Evolutionary conservation across 2,797 vertebrate genomes (phyloP).

Genomic region (Nyctalus aviator): DNA sequence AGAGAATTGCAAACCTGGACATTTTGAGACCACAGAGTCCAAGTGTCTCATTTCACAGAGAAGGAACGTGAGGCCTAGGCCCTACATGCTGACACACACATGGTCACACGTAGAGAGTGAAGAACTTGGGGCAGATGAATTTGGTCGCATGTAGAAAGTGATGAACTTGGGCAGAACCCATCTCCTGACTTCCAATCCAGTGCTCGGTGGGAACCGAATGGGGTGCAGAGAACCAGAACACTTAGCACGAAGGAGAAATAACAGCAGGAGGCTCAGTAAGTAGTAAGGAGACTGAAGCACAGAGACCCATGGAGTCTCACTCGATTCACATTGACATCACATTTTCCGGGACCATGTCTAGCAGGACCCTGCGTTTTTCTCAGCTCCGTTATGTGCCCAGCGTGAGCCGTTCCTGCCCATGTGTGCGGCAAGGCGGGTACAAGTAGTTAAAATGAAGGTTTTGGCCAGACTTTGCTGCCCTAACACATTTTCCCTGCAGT

Average conservation of each 20-base stretch:
- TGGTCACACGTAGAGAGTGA: neutral
- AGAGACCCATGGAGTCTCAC: neutral
- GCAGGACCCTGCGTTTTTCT: neutral
- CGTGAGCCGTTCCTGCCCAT: neutral
- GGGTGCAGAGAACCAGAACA: neutral
- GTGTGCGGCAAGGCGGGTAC: neutral
- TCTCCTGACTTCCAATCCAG: neutral
- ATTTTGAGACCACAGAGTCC: neutral
- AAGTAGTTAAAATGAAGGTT: neutral
- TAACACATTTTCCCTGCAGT: neutral
- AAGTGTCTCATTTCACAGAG: neutral
- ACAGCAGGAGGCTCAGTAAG: accelerated
- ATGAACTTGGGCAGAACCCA: neutral
- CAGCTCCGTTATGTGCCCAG: neutral
- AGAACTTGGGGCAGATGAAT: neutral
- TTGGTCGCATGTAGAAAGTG: neutral
- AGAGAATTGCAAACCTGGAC: neutral
- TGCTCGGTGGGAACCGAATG: neutral
- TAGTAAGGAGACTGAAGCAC: neutral
- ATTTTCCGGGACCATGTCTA: neutral
- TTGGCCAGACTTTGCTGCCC: neutral
- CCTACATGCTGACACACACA: neutral
- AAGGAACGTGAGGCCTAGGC: neutral
- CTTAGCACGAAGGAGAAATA: neutral
- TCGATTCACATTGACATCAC: neutral